A percentile compares a stretch with the other conserved stretches of the same genome.
Evolutionary conservation across 2,888 invertebrate genomes (phyloP).

Genomic region (Platycheirus albimanus): DNA sequence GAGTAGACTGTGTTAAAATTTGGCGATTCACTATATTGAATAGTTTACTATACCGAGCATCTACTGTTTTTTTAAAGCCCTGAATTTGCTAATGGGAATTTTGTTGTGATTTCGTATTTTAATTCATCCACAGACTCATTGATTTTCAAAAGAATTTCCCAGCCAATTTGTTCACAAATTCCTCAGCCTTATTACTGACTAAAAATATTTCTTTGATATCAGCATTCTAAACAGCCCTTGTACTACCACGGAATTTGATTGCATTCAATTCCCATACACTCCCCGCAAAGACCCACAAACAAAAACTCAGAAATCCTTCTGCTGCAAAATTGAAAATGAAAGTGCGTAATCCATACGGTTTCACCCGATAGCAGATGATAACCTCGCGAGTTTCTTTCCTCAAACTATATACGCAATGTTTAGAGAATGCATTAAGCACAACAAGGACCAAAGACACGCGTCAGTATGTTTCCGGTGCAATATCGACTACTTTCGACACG

Average conservation of each 20-base stretch:
- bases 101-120: no score
- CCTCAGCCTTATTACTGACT: background rate
- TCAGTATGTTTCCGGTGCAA: conserved; percentile 76
- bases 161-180: background rate
- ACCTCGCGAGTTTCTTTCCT: conserved; percentile 56
- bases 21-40: no score
- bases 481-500: conserved; percentile 61
- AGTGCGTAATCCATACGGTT: conserved; percentile 72
- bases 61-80: no score
- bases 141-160: background rate
- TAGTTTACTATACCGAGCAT: no score
- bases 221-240: background rate
- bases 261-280: conserved; percentile 10
- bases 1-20: no score
- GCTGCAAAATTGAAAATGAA: conserved; percentile 43
- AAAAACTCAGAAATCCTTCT: conserved; percentile 2
- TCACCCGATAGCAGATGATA: conserved; percentile 65
- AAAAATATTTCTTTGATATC: background rate
- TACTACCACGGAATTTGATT: conserved; percentile 7
- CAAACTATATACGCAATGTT: conserved; percentile 16
- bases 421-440: conserved; percentile 48
- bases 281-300: background rate
- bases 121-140: no score
- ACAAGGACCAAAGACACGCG: conserved; percentile 76
- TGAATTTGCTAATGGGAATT: no score